Evolutionary conservation across 2,888 invertebrate genomes (phyloP), one percentile per base, ranked within the genome.

Genomic region (Diplazon laetatorius): DNA sequence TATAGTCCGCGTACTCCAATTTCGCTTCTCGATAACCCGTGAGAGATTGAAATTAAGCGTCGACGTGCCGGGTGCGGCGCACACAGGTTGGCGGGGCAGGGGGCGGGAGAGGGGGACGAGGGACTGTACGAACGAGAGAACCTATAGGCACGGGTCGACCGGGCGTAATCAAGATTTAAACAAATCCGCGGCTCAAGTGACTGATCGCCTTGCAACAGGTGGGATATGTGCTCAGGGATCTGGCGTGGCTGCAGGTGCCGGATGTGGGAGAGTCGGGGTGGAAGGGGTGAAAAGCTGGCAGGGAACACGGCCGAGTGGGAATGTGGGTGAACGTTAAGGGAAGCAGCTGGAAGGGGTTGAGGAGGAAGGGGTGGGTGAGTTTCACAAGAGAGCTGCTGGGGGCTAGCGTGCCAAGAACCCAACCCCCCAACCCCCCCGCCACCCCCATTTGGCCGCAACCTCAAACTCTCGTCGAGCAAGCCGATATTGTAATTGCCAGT

Each of bases 401-500:
- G 78, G 82, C 85, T 87, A 88, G 87, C 88, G 88, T 87, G 87
- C 87, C 86, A 87, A 87, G 87, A 88, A 86, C 85, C 66, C 85
- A 82, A n/a, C n/a, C n/a, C n/a, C n/a, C n/a, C n/a, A n/a, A n/a
- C n/a, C n/a, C n/a, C n/a, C n/a, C n/a, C n/a, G n/a, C n/a, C n/a
- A n/a, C n/a, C 87, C 87, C 85, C 85, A 82, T 85, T 86, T 81
- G 84, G 84, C 85, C 85, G 85, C 85, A 86, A 88, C 87, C 88
- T 88, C 87, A 87, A 89, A 88, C 88, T 88, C 77, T 86, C 86
- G 87, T 87, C 82, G 86, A 87, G 88, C 89, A 87, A 89, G 87
- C 88, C 89, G 89, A 89, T 90, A 89, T 89, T 90, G 89, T 89
- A 90, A 90, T 89, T 90, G 88, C 87, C 86, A 87, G 86, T 85